These are phyloP conservation scores for Gymnoscelis rufifasciata DNA, from an alignment of 2,888 invertebrate species.

Conservation along the genomic window DNA sequence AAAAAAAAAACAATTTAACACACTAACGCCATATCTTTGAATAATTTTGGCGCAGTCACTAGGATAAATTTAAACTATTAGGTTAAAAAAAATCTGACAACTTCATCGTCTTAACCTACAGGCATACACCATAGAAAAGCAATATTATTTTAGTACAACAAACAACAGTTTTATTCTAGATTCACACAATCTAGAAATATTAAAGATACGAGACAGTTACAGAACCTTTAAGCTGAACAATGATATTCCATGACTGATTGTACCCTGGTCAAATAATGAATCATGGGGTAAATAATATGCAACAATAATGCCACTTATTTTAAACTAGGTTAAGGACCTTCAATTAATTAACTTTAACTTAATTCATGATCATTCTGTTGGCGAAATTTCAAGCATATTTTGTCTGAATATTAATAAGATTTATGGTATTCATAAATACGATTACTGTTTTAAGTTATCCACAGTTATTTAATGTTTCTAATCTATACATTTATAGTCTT, in stretches of 20 bases:
- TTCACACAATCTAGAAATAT: not conserved
- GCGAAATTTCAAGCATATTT: no score
- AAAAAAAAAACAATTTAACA: not conserved
- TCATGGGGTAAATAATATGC: not conserved
- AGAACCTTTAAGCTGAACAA: constrained; percentile 1
- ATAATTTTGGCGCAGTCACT: no score
- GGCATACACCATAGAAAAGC: constrained; percentile 57
- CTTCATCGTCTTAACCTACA: constrained; percentile 50
- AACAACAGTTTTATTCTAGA: not conserved
- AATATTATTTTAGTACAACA: constrained; percentile 8
- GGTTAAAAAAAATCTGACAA: constrained; percentile 45
- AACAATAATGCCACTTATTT: not conserved
- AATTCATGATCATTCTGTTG: no score
- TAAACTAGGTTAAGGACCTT: no score
- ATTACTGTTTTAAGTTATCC: not conserved
- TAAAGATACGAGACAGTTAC: no score
- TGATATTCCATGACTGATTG: constrained; percentile 41
- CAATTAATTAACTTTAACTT: no score
- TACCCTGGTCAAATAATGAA: constrained; percentile 43
- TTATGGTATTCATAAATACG: no score
- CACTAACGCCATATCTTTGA: no score
- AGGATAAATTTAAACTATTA: not conserved
- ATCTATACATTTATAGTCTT: constrained; percentile 3
- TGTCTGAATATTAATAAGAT: no score
- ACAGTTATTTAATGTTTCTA: not conserved